These are phyloP conservation scores for Microcaecilia unicolor DNA, from an alignment of 2,797 vertebrate genomes.

Conservation along the genomic window DNA sequence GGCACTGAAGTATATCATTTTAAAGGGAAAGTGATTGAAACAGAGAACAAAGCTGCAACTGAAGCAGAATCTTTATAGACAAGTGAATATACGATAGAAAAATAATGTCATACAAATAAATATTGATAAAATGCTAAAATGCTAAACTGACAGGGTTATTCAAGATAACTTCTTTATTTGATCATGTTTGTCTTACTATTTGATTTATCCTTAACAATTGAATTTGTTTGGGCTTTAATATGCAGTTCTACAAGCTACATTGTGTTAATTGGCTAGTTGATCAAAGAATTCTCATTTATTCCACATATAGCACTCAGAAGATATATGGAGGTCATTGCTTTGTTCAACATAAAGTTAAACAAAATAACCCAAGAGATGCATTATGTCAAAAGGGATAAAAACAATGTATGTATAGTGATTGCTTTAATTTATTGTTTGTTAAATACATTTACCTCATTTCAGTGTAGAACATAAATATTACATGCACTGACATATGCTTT, in stretches of 20 bases:
- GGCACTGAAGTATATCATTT: too few species aligned
- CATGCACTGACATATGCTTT: slow-evolving; percentile 5
- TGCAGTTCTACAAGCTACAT: slow-evolving; percentile 12
- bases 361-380: slow-evolving; percentile 11
- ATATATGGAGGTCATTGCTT: slow-evolving; percentile 28
- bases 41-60: too few species aligned
- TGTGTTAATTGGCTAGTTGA: slow-evolving; percentile 34
- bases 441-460: slow-evolving; percentile 8
- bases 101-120: too few species aligned
- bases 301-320: neutral
- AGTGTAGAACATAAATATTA: slow-evolving; percentile 12
- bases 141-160: too few species aligned
- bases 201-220: slow-evolving; percentile 19
- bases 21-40: too few species aligned
- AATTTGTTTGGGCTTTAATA: slow-evolving; percentile 19
- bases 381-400: slow-evolving; percentile 7
- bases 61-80: too few species aligned
- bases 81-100: too few species aligned
- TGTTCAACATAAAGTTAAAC: slow-evolving; percentile 22
- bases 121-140: too few species aligned
- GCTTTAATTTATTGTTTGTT: slow-evolving; percentile 5
- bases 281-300: slow-evolving; percentile 32
- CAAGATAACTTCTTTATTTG: slow-evolving; percentile 1
- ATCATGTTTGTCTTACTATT: neutral
- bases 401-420: neutral